Conservation (phyloP, 1,140 invertebrate genomes). For the Papilio dardanus region DNA sequence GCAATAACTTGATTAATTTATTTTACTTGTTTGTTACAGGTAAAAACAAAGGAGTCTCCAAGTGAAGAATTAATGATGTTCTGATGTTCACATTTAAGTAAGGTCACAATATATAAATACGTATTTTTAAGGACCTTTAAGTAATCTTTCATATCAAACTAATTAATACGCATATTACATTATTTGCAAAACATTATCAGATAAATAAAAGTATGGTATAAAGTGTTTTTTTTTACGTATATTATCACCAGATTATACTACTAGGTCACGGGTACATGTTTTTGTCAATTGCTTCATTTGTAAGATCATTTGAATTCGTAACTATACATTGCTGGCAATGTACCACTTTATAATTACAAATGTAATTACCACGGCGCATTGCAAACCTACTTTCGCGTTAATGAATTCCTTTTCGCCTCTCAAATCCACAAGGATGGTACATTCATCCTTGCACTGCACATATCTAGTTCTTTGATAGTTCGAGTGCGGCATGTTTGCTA, state of each 20-base stretch:
- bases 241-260: background rate
- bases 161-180: background rate
- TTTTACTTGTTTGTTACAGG: background rate
- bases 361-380: background rate
- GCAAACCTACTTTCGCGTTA: conserved; percentile 12
- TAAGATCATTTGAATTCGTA: background rate
- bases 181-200: background rate
- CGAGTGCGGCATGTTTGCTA: conserved; percentile 24
- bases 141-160: too few relatives aligned
- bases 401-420: conserved; percentile 21
- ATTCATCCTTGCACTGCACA: background rate
- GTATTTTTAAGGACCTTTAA: too few relatives aligned
- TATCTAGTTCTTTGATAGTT: conserved; percentile 27
- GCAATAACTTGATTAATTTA: background rate
- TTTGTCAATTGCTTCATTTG: too few relatives aligned
- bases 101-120: too few relatives aligned
- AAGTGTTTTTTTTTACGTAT: background rate
- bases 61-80: background rate
- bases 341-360: background rate
- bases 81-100: too few relatives aligned
- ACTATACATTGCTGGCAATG: background rate
- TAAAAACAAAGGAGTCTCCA: background rate
- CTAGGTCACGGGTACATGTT: background rate
- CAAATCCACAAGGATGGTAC: conserved; percentile 7
- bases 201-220: background rate